A percentile compares a stretch with the other conserved stretches of the same genome.
Evolutionary conservation across 2,888 invertebrate genomes (phyloP).

Genomic region (Diploptera punctata): DNA sequence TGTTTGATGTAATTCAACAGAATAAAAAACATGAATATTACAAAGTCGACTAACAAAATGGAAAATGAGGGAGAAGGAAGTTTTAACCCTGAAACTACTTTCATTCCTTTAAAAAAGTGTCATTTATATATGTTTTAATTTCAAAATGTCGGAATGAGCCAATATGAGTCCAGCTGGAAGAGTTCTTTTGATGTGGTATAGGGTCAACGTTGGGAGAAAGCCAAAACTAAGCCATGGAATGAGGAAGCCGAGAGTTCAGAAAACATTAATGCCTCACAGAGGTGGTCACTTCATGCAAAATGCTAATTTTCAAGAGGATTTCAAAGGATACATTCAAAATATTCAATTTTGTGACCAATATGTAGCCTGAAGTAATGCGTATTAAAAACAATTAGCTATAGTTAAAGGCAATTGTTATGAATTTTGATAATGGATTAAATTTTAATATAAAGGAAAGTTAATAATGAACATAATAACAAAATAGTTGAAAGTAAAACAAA

Average conservation of each 20-base stretch:
- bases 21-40: not conserved
- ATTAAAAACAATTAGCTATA: too few species aligned
- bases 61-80: not conserved
- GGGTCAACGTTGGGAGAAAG: not conserved
- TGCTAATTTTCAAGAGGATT: too few species aligned
- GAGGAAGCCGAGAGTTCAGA: not conserved
- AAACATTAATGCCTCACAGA: too few species aligned
- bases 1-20: not conserved
- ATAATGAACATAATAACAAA: too few species aligned
- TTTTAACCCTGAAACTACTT: not conserved
- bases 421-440: too few species aligned
- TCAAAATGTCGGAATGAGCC: not conserved
- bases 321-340: too few species aligned
- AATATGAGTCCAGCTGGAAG: not conserved
- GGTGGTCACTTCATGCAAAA: too few species aligned
- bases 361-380: too few species aligned
- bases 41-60: not conserved
- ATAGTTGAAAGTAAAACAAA: too few species aligned
- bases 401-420: too few species aligned
- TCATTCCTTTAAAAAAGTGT: not conserved
- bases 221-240: not conserved
- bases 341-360: too few species aligned
- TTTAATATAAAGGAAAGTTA: too few species aligned
- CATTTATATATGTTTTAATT: conserved; percentile 1
- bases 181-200: not conserved